Conservation (phyloP, 1,140 invertebrate genomes). For the Drosophila guanche region DNA sequence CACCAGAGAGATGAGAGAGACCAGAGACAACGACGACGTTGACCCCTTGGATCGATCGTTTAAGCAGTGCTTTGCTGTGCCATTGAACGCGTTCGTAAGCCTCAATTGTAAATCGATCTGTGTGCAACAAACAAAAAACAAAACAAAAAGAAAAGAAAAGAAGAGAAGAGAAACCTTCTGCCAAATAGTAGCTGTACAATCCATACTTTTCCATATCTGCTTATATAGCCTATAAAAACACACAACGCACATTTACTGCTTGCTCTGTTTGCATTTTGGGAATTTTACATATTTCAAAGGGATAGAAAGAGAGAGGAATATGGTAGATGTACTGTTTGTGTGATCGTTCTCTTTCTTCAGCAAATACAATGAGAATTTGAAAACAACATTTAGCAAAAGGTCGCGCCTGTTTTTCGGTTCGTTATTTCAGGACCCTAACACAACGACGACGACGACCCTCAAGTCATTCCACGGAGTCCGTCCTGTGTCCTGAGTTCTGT, state of each 20-base stretch:
- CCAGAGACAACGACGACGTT: background rate
- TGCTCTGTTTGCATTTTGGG: slow-evolving; percentile 2
- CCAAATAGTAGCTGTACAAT: slow-evolving; percentile 5
- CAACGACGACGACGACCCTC: slow-evolving; percentile 6
- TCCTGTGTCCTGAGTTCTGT: too few relatives aligned
- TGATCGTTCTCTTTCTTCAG: background rate
- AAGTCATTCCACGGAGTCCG: slow-evolving; percentile 18
- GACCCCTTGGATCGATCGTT: background rate
- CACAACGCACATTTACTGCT: too few relatives aligned
- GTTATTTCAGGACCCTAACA: too few relatives aligned
- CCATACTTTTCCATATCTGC: too few relatives aligned
- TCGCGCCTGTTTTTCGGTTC: slow-evolving; percentile 54
- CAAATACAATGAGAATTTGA: slow-evolving; percentile 31
- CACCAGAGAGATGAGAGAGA: slow-evolving; percentile 1
- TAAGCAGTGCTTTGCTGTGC: background rate
- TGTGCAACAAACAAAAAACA: background rate
- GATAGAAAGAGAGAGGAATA: background rate
- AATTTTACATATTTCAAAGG: slow-evolving; percentile 5
- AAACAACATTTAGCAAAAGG: slow-evolving; percentile 60
- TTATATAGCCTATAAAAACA: too few relatives aligned
- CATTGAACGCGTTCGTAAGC: slow-evolving; percentile 47
- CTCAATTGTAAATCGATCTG: slow-evolving; percentile 35
- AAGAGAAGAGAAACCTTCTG: slow-evolving; percentile 6
- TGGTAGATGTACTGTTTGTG: background rate
- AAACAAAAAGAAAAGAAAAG: too few relatives aligned